Evolutionary conservation across 2,797 vertebrate genomes (phyloP).

Genomic region (Phoeniculus purpureus): DNA sequence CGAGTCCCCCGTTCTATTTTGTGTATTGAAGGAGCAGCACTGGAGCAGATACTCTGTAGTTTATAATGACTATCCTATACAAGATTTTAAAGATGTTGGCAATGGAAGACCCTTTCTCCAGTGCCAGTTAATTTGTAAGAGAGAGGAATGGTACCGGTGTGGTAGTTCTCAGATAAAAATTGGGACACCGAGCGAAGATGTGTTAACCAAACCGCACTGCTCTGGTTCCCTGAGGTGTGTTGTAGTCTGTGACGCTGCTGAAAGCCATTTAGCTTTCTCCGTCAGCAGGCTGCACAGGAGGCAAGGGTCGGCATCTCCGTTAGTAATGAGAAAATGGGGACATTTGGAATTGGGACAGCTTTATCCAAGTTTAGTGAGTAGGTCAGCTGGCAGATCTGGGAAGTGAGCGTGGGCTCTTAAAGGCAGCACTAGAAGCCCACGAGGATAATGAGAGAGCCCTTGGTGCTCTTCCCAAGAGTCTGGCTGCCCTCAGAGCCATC

Average conservation of each 20-base stretch:
- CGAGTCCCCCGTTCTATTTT: neutral
- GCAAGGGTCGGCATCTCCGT: neutral
- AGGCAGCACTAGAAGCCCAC: neutral
- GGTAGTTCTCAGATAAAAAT: neutral
- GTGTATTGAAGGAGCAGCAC: neutral
- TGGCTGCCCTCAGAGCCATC: fast-evolving
- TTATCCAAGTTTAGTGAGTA: neutral
- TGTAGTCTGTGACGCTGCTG: neutral
- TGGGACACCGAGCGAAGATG: neutral
- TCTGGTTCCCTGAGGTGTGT: neutral
- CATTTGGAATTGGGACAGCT: neutral
- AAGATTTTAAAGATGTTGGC: conserved; percentile 23
- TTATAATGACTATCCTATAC: neutral
- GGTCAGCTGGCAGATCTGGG: neutral
- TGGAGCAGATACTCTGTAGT: neutral
- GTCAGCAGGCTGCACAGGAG: fast-evolving
- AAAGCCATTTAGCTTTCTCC: neutral
- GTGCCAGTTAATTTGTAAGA: conserved; percentile 16
- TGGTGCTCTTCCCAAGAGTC: neutral
- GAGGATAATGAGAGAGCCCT: neutral
- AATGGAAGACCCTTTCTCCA: neutral
- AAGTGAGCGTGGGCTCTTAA: neutral
- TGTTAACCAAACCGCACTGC: neutral
- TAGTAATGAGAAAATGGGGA: neutral
- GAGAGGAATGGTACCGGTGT: neutral